Evolutionary conservation across 1,140 invertebrate genomes (phyloP).

Genomic region (Philaenus spumarius): DNA sequence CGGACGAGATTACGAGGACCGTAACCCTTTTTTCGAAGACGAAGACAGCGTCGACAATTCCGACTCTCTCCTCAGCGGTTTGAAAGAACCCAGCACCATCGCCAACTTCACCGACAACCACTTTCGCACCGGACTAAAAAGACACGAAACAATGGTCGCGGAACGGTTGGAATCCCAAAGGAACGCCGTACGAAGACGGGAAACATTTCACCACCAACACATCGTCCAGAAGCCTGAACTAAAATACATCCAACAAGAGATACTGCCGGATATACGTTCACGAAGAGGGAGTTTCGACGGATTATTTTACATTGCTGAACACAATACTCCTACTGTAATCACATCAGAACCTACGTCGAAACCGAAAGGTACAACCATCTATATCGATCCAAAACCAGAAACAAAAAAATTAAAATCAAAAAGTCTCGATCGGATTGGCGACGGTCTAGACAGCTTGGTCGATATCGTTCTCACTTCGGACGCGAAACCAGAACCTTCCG

Average conservation of each 20-base stretch:
- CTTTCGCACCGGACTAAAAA: neutral
- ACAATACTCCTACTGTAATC: neutral
- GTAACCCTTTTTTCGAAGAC: constrained; percentile 50
- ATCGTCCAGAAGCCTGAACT: neutral
- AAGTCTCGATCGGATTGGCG: constrained; percentile 68
- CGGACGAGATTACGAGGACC: constrained; percentile 38
- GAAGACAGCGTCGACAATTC: constrained; percentile 60
- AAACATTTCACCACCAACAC: constrained; percentile 22
- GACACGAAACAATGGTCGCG: constrained; percentile 16
- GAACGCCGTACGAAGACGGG: constrained; percentile 5
- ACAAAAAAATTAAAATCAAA: constrained; percentile 55
- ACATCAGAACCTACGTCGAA: neutral
- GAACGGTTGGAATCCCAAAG: neutral
- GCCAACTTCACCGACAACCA: neutral
- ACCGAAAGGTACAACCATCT: constrained; percentile 24
- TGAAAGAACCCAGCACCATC: constrained; percentile 38
- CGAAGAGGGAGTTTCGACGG: constrained; percentile 30
- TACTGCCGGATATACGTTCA: constrained; percentile 21
- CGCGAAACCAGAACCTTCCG: constrained; percentile 35
- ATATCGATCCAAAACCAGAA: constrained; percentile 23
- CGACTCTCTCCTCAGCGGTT: constrained; percentile 60
- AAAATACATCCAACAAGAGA: constrained; percentile 2
- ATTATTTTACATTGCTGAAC: constrained; percentile 23
- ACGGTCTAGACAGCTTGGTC: constrained; percentile 62
- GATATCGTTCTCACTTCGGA: constrained; percentile 56